phyloP scores from a whole-genome alignment of 1,140 invertebrate species.

The Heliconius himera region DNA sequence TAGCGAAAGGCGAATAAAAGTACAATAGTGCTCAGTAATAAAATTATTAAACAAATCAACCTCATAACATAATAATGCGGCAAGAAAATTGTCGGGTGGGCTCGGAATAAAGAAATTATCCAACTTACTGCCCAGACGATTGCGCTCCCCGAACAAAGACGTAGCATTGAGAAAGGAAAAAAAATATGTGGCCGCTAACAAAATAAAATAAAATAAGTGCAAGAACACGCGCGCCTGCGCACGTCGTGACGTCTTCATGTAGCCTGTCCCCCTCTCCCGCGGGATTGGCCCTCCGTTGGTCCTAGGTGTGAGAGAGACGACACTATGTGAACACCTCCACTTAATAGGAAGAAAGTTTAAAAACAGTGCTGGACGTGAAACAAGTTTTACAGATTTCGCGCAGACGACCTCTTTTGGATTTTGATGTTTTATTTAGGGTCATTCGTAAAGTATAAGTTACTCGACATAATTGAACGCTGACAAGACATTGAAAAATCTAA shows the following conservation, averaged over 20 bases:
- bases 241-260: slow-evolving; percentile 78
- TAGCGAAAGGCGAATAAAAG: slow-evolving; percentile 51
- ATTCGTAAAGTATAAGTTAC: slow-evolving; percentile 52
- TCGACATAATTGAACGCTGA: slow-evolving; percentile 51
- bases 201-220: slow-evolving; percentile 78
- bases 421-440: slow-evolving; percentile 70
- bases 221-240: slow-evolving; percentile 74
- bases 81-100: slow-evolving; percentile 78
- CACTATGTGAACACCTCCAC: slow-evolving; percentile 50
- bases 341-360: slow-evolving; percentile 77
- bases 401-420: slow-evolving; percentile 63
- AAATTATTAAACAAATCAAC: slow-evolving; percentile 81
- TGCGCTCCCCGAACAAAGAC: slow-evolving; percentile 77
- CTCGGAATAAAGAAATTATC: slow-evolving; percentile 80
- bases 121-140: slow-evolving; percentile 73
- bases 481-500: slow-evolving; percentile 41
- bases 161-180: slow-evolving; percentile 64
- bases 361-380: slow-evolving; percentile 72
- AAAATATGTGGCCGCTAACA: slow-evolving; percentile 67
- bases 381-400: slow-evolving; percentile 79
- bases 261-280: slow-evolving; percentile 61
- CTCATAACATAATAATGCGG: slow-evolving; percentile 77
- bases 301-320: slow-evolving; percentile 55
- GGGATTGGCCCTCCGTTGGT: slow-evolving; percentile 35
- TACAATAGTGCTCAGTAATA: slow-evolving; percentile 71